These are phyloP conservation scores for Pelodytes ibericus DNA, from an alignment of 2,797 vertebrate genomes.

Conservation along the genomic window DNA sequence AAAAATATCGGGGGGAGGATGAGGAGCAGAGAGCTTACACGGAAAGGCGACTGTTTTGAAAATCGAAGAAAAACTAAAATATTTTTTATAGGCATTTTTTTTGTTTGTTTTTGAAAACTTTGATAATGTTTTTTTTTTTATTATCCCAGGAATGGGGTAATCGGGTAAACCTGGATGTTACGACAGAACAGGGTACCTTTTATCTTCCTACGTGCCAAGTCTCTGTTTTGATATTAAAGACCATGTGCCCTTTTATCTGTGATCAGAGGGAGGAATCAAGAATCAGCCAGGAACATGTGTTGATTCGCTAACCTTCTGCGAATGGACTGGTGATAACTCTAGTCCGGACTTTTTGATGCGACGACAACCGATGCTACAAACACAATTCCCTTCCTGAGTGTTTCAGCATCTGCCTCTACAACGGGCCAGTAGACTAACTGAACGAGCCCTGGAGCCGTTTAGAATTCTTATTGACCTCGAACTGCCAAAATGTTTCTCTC, in stretches of 20 bases:
- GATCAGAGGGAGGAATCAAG: neutral
- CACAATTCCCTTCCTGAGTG: neutral
- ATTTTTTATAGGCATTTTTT: conserved; percentile 64
- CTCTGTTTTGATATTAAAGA: conserved; percentile 23
- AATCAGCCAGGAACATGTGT: no score
- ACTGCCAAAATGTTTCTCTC: neutral
- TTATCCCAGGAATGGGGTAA: conserved; percentile 40
- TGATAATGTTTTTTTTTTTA: conserved; percentile 39
- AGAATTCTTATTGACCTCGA: neutral
- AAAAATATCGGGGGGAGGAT: neutral
- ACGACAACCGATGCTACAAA: neutral
- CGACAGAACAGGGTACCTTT: conserved; percentile 24
- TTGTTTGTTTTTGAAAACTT: conserved; percentile 47
- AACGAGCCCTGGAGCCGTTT: neutral
- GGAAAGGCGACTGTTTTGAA: neutral
- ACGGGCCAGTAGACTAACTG: neutral
- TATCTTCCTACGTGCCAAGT: conserved; percentile 65
- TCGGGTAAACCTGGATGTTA: conserved; percentile 12
- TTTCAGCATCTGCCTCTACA: neutral
- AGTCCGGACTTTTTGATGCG: neutral
- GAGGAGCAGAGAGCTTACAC: neutral
- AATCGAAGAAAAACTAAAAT: conserved; percentile 54
- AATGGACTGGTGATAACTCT: conserved; percentile 23
- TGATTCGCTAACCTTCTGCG: conserved; percentile 24
- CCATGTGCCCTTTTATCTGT: neutral